Base-by-base conservation (phyloP, 2,888 invertebrate species). In the Apeira syringaria region DNA sequence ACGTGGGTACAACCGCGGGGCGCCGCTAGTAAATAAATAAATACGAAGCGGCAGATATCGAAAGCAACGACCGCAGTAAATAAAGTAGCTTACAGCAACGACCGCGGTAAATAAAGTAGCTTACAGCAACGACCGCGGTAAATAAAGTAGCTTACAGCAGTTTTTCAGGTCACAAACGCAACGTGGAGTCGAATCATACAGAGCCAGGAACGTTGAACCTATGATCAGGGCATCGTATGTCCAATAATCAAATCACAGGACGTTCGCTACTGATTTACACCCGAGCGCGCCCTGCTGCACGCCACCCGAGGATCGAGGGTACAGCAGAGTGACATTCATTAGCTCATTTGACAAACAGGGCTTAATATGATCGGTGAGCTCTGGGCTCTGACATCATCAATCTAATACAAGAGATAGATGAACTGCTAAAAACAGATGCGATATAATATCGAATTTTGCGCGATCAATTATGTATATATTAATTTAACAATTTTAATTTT, bases 111-210 rank as follows among this genome's bases (percentile, higher is more conserved):
- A n/a, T n/a, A n/a, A n/a, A n/a, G n/a, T n/a, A n/a, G n/a, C n/a
- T n/a, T n/a, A n/a, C n/a, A n/a, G n/a, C n/a, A n/a, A n/a, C n/a
- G n/a, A n/a, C n/a, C n/a, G n/a, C n/a, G n/a, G n/a, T n/a, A n/a
- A n/a, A n/a, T n/a, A n/a, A n/a, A n/a, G n/a, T n/a, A n/a, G n/a
- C n/a, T n/a, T n/a, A n/a, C n/a, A n/a, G n/a, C n/a, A n/a, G n/a
- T n/a, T n/a, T n/a, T n/a, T 43, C 42, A 34, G 38, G 35, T 38
- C 41, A 9, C 27, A 37, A 35, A 28, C 29, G 34, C 32, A 26
- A 41, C 33, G 37, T 55, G 55, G 47, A 52, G 6, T 29, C 2
- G 42, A 50, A 50, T 52, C 52, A 52, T 52, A 11, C 17, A 27
- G 18, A 13, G 22, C 34, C 36, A 27, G 46, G 33, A 27, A 42